Evolutionary conservation across 2,113 vertebrate genomes (phyloP).

Genomic region (Vidua macroura): DNA sequence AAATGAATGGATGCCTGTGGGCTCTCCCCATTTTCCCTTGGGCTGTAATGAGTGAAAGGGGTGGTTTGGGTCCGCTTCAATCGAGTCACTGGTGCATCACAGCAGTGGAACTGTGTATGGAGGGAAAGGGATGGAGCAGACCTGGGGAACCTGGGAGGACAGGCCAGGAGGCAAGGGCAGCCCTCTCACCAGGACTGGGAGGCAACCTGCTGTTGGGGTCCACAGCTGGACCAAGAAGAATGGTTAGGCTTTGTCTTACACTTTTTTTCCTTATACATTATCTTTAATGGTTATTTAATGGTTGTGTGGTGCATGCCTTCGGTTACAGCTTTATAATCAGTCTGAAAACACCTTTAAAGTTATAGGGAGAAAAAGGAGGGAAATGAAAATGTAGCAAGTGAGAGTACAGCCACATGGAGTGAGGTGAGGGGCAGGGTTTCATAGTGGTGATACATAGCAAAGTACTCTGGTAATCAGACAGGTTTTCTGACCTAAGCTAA

Average conservation of each 20-base stretch:
- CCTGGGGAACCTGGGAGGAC: neutral
- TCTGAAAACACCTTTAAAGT: neutral
- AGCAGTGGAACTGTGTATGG: rapidly evolving
- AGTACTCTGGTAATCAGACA: neutral
- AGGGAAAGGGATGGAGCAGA: neutral
- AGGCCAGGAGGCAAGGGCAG: neutral
- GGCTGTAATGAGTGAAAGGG: neutral
- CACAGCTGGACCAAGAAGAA: neutral
- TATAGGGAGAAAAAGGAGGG: neutral
- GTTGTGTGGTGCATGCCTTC: neutral
- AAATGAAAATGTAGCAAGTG: neutral
- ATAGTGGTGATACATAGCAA: neutral
- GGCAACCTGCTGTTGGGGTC: neutral
- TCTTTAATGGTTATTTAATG: neutral
- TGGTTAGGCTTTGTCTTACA: neutral
- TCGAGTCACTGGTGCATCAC: neutral
- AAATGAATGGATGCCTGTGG: neutral
- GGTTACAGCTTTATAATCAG: neutral
- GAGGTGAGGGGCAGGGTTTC: neutral
- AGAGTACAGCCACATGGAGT: rapidly evolving
- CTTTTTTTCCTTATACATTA: neutral
- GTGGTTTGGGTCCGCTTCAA: neutral
- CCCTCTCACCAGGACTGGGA: neutral
- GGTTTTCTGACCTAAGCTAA: neutral
- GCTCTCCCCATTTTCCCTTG: neutral